Percentiles rank a stretch among this genome's conserved stretches.
Conservation (phyloP, 2,113 vertebrate genomes). For the Oenanthe melanoleuca region DNA sequence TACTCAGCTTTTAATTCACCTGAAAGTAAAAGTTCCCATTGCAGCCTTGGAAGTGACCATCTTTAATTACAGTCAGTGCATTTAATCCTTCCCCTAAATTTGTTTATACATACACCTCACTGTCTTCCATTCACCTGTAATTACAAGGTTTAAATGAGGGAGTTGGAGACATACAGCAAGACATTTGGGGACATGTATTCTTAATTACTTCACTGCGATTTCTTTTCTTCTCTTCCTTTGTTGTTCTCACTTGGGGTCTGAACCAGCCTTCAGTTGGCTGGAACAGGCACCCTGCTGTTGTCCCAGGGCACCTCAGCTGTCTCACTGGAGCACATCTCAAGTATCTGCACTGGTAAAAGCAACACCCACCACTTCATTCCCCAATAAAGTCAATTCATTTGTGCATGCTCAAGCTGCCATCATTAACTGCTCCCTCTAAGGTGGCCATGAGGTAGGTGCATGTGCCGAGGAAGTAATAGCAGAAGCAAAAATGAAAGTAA, state of each 20-base stretch:
- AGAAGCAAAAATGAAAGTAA: constrained; percentile 4
- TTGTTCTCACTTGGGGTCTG: background rate
- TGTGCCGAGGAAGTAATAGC: background rate
- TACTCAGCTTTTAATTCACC: background rate
- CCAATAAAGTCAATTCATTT: background rate
- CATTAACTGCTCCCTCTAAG: background rate
- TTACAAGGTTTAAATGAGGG: background rate
- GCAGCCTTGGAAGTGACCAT: constrained; percentile 4
- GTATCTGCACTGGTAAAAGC: background rate
- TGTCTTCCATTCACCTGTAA: constrained; percentile 36
- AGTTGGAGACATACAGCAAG: background rate
- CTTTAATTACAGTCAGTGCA: constrained; percentile 39
- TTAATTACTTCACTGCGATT: constrained; percentile 13
- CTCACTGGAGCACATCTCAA: background rate
- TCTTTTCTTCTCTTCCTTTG: constrained; percentile 1
- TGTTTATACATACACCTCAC: constrained; percentile 41
- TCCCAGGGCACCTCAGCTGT: background rate
- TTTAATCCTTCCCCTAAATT: constrained; percentile 36
- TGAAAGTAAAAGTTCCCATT: constrained; percentile 3
- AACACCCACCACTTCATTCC: background rate
- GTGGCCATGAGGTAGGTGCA: background rate
- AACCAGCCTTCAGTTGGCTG: background rate
- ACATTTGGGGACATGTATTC: background rate
- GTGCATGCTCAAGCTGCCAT: background rate
- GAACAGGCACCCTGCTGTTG: background rate